Evolutionary conservation across 37 sponge, comb jelly and placozoan genomes (phyloP), one percentile per base, ranked within the genome.

Genomic region (Chondrosia reniformis): DNA sequence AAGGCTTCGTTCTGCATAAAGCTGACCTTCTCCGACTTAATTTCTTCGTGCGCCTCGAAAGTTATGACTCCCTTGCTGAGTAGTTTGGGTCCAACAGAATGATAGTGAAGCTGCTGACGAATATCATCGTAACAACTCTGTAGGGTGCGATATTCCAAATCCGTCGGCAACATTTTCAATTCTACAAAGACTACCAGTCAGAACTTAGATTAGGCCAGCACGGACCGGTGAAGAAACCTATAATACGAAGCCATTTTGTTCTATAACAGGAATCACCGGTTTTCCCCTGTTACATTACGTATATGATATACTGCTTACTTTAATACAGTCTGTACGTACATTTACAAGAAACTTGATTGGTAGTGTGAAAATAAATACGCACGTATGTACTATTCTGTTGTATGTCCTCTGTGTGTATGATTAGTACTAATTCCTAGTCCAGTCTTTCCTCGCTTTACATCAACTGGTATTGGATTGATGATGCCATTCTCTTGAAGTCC

Each of bases 401-500:
- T n/a, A n/a, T n/a, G n/a, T n/a, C n/a, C n/a, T n/a, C n/a, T n/a
- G n/a, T n/a, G n/a, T n/a, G n/a, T n/a, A n/a, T n/a, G n/a, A n/a
- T n/a, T n/a, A n/a, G n/a, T 49, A 15, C 15, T 49, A 15, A 19
- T 59, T 43, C 85, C 85, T n/a, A 89, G 44, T 1, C 85, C 85
- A 24, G 25, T 22, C 3, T 52, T 45, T 67, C 44, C 59, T 1
- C 82, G 81, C 62, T 84, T 67, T 19, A 81, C 37, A 2, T 36
- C 3, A 1, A 85, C 85, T 13, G 12, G 22, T 21, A 90, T 56
- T 13, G 91, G 91, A 13, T 82, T 69, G 13, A 31, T 28, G 22
- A 90, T 90, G 45, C 91, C 91, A 33, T 71, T 65, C 0, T 74
- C 76, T 4, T 76, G n/a, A 1, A 58, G 72, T 28, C 91, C 91